phyloP scores from a whole-genome alignment of 2,888 invertebrate species.

The Byasa hedistus region DNA sequence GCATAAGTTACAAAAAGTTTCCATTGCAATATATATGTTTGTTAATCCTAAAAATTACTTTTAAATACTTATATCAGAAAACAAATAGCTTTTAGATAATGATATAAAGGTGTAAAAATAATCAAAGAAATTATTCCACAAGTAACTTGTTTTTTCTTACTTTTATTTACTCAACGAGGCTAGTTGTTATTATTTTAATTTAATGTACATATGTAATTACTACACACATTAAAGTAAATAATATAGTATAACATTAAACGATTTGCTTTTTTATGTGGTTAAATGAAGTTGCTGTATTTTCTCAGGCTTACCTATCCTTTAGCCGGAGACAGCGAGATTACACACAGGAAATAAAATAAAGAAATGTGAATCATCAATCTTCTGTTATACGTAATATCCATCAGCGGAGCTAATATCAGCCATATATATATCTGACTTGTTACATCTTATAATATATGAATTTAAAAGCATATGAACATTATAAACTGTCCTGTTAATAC shows the following conservation, averaged over 20 bases:
- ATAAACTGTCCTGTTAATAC: neutral
- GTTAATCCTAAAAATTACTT: too few relatives aligned
- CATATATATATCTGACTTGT: slow-evolving; percentile 10
- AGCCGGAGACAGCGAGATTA: slow-evolving; percentile 24
- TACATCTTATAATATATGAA: neutral
- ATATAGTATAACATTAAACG: neutral
- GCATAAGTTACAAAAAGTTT: too few relatives aligned
- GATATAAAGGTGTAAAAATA: too few relatives aligned
- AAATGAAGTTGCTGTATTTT: slow-evolving; percentile 15
- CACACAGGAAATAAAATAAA: slow-evolving; percentile 23
- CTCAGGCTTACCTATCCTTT: slow-evolving; percentile 22
- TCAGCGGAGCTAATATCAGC: slow-evolving; percentile 18
- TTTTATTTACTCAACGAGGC: too few relatives aligned
- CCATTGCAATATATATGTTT: too few relatives aligned
- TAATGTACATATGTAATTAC: too few relatives aligned
- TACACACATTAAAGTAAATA: neutral
- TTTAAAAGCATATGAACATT: neutral
- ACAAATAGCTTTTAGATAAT: too few relatives aligned
- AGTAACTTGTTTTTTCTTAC: too few relatives aligned
- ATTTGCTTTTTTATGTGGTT: neutral
- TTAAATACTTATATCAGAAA: too few relatives aligned
- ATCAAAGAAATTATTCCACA: too few relatives aligned
- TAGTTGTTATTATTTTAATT: too few relatives aligned
- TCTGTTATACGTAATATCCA: slow-evolving; percentile 17
- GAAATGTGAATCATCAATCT: slow-evolving; percentile 28